A percentile compares a stretch with the other conserved stretches of the same genome.
These are phyloP conservation scores for Onychostruthus taczanowskii DNA, from an alignment of 2,113 vertebrate species.

Conservation along the genomic window DNA sequence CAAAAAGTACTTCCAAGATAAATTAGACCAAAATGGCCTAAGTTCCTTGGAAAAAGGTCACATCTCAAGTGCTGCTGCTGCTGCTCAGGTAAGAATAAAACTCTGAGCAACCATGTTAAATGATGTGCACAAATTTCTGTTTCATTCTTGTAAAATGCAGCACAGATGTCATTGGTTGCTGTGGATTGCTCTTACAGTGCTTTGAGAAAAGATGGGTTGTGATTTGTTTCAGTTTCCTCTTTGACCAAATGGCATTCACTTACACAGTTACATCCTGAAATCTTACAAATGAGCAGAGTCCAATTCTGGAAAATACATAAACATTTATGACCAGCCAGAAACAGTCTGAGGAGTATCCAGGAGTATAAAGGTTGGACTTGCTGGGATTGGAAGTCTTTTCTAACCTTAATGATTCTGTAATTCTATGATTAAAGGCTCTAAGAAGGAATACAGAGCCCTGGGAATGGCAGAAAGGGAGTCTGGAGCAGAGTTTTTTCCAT, in stretches of 20 bases:
- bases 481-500: background rate
- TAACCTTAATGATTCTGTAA: background rate
- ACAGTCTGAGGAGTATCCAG: background rate
- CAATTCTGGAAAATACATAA: background rate
- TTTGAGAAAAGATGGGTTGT: background rate
- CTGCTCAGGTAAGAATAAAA: background rate
- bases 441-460: background rate
- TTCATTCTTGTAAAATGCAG: background rate
- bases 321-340: background rate
- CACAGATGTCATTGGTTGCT: background rate
- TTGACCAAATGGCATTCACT: background rate
- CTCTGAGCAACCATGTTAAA: background rate
- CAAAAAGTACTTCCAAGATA: background rate
- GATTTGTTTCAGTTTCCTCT: background rate
- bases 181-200: background rate
- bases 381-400: background rate
- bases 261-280: background rate
- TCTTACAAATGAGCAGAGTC: background rate
- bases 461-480: background rate
- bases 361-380: background rate
- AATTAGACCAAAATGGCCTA: background rate
- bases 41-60: background rate
- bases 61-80: background rate
- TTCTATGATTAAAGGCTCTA: background rate
- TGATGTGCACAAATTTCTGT: background rate